These are phyloP conservation scores for Bufo gargarizans DNA, from an alignment of 2,113 vertebrate species.

Conservation along the genomic window DNA sequence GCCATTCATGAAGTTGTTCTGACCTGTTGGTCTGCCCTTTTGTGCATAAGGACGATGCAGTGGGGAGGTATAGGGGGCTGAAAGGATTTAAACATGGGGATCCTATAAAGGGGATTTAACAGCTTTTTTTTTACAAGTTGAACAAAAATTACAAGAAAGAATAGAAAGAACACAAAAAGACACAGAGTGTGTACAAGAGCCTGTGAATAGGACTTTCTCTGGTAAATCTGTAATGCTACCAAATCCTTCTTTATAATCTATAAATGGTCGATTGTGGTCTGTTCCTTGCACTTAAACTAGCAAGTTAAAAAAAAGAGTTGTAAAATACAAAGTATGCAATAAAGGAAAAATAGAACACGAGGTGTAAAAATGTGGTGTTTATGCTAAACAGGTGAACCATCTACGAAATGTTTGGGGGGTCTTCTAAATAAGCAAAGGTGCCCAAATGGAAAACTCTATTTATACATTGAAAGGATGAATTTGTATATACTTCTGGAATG, in stretches of 20 bases:
- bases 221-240: conserved; percentile 84
- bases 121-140: conserved; percentile 92
- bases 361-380: background rate
- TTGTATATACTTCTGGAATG: background rate
- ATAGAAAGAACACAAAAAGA: conserved; percentile 82
- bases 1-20: conserved; percentile 44
- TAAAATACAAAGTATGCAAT: background rate
- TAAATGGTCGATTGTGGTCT: conserved; percentile 12
- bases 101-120: conserved; percentile 95
- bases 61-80: conserved; percentile 65
- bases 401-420: background rate
- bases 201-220: conserved; percentile 92
- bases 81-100: conserved; percentile 65
- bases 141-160: conserved; percentile 82
- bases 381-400: too few species aligned
- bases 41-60: conserved; percentile 53
- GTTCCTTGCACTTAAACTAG: background rate
- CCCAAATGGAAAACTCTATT: background rate
- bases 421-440: background rate
- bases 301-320: background rate
- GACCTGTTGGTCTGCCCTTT: conserved; percentile 49
- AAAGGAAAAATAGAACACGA: background rate
- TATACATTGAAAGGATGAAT: background rate
- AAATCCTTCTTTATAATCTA: conserved; percentile 40
- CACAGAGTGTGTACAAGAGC: conserved; percentile 85